phyloP scores from a whole-genome alignment of 2,113 vertebrate genomes.

The Rhinopithecus roxellana region DNA sequence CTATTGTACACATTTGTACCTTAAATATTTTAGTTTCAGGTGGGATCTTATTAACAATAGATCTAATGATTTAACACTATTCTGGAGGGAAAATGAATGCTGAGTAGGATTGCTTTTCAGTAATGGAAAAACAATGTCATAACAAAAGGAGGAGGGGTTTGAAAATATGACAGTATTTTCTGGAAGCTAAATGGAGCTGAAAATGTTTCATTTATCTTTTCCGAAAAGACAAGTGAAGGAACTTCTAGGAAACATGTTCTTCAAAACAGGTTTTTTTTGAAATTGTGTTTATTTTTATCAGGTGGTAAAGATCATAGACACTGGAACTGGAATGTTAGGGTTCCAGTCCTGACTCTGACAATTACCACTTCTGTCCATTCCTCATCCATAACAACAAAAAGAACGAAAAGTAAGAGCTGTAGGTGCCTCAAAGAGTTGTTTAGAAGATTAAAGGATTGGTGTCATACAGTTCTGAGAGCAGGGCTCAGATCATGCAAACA shows the following conservation, averaged over 20 bases:
- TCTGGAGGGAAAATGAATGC: background rate
- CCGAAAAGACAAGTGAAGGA: background rate
- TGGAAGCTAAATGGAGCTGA: background rate
- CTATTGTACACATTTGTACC: background rate
- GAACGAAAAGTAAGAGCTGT: background rate
- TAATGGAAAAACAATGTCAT: background rate
- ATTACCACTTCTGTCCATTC: background rate
- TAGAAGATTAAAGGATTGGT: background rate
- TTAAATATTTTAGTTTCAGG: constrained; percentile 15
- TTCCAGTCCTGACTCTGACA: background rate
- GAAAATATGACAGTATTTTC: background rate
- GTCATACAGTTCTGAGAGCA: background rate
- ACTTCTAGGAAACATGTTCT: background rate
- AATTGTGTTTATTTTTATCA: background rate
- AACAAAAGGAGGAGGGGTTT: background rate
- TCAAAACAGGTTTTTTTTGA: background rate
- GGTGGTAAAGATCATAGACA: background rate
- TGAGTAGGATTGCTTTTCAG: background rate
- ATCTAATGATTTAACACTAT: background rate
- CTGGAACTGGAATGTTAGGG: background rate
- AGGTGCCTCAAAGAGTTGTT: background rate
- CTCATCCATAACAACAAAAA: background rate
- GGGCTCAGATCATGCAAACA: background rate
- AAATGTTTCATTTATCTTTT: background rate
- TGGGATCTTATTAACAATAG: background rate